phyloP scores from a whole-genome alignment of 2,888 invertebrate species.

The Cheilosia variabilis region DNA sequence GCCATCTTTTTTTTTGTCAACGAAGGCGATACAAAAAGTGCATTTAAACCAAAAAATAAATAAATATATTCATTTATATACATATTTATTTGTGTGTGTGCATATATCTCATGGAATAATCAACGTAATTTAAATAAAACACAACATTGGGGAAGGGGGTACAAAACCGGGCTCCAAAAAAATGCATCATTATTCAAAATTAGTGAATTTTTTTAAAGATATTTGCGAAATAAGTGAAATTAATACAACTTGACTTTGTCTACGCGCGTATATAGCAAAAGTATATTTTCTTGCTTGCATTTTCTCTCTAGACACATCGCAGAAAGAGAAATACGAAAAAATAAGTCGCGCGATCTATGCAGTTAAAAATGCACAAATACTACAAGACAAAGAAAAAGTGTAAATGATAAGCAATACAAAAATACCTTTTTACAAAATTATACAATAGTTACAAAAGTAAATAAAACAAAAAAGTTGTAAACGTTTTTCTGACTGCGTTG shows the following conservation, averaged over 20 bases:
- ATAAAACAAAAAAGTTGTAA: constrained; percentile 27
- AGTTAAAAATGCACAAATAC: constrained; percentile 71
- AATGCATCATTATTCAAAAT: constrained; percentile 62
- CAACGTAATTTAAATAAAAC: constrained; percentile 7
- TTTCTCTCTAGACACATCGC: not conserved
- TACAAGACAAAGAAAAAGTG: constrained; percentile 76
- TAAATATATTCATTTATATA: not conserved
- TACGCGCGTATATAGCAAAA: not conserved
- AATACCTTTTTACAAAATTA: constrained; percentile 66
- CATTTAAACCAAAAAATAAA: constrained; percentile 39
- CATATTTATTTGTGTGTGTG: not conserved
- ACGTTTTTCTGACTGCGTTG: constrained; percentile 51
- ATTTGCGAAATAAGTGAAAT: constrained; percentile 80
- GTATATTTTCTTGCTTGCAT: not conserved
- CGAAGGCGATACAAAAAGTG: constrained; percentile 35
- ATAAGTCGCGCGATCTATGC: constrained; percentile 67
- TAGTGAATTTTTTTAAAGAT: constrained; percentile 61
- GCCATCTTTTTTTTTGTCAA: not conserved
- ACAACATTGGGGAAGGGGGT: constrained; percentile 17
- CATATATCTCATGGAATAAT: constrained; percentile 32
- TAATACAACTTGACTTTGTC: constrained; percentile 80
- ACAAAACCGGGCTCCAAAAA: constrained; percentile 37
- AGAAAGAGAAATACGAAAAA: constrained; percentile 28
- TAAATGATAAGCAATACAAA: constrained; percentile 76
- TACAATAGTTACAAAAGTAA: constrained; percentile 47